A percentile compares a stretch with the other conserved stretches of the same genome.
Conservation (phyloP, 2,797 vertebrate genomes). For the Acrossocheilus fasciatus region DNA sequence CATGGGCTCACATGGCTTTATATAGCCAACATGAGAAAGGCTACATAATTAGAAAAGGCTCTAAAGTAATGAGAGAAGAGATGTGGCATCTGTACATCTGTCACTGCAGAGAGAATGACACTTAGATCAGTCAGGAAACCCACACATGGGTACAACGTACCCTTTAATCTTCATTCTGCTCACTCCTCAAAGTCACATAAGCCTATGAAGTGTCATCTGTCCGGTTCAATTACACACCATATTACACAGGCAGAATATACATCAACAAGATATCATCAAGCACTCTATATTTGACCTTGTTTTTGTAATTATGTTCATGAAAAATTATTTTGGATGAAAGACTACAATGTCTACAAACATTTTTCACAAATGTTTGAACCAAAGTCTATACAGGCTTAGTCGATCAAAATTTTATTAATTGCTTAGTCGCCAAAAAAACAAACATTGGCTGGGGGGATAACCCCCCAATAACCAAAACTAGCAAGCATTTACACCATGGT, state of each 20-base stretch:
- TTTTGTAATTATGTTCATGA: not conserved
- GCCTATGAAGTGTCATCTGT: conserved; percentile 16
- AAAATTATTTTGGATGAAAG: not conserved
- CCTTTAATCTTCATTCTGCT: conserved; percentile 11
- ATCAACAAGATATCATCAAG: not conserved
- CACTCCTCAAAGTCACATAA: not conserved
- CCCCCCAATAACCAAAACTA: too few relatives aligned
- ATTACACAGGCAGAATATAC: not conserved
- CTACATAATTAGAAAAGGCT: conserved; percentile 27
- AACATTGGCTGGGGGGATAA: too few relatives aligned
- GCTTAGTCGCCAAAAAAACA: too few relatives aligned
- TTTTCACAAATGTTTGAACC: not conserved
- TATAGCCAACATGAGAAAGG: not conserved
- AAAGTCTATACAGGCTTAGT: not conserved
- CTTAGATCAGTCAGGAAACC: conserved; percentile 8
- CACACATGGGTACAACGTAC: not conserved
- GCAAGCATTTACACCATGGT: too few relatives aligned
- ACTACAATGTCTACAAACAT: not conserved
- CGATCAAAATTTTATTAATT: too few relatives aligned
- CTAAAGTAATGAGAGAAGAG: not conserved
- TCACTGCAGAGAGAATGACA: conserved; percentile 26
- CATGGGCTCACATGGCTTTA: not conserved
- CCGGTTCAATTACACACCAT: conserved; percentile 1
- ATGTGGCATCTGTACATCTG: conserved; percentile 5
- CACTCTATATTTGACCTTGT: not conserved